Percentiles rank a stretch among this genome's conserved stretches.
Conservation (phyloP, 2,113 vertebrate species). For the Protobothrops flavoviridis region DNA sequence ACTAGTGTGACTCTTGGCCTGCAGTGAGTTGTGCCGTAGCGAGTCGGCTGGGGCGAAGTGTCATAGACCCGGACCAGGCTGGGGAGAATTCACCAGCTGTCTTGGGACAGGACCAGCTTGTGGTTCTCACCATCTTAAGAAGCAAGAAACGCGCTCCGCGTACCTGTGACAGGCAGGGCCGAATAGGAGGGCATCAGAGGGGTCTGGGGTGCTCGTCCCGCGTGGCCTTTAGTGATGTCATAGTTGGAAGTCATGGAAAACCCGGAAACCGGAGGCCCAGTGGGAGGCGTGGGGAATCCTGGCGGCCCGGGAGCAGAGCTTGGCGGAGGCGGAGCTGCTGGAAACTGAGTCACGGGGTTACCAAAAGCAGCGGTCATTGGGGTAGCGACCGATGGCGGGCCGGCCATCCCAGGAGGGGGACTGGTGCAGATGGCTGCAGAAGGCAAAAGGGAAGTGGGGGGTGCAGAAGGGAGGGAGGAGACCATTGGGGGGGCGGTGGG, state of each 20-base stretch:
- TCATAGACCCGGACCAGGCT: too few relatives aligned
- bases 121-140: background rate
- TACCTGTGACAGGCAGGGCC: constrained; percentile 79
- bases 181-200: constrained; percentile 91
- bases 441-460: constrained; percentile 63
- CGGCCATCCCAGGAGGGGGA: constrained; percentile 20
- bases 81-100: background rate
- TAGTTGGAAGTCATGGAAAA: constrained; percentile 80
- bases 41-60: too few relatives aligned
- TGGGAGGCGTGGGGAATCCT: constrained; percentile 66
- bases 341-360: constrained; percentile 4
- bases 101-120: background rate
- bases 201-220: constrained; percentile 90
- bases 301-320: constrained; percentile 51
- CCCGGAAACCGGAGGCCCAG: constrained; percentile 77
- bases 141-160: background rate
- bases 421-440: constrained; percentile 27
- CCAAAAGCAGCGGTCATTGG: constrained; percentile 53
- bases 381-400: constrained; percentile 23
- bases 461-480: constrained; percentile 56
- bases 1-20: too few relatives aligned
- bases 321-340: constrained; percentile 52
- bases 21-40: too few relatives aligned
- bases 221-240: constrained; percentile 93
- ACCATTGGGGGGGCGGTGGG: constrained; percentile 50